Evolutionary conservation across 2,113 vertebrate species (phyloP), one percentile per base, ranked within the genome.

Genomic region (Actenoides hombroni): DNA sequence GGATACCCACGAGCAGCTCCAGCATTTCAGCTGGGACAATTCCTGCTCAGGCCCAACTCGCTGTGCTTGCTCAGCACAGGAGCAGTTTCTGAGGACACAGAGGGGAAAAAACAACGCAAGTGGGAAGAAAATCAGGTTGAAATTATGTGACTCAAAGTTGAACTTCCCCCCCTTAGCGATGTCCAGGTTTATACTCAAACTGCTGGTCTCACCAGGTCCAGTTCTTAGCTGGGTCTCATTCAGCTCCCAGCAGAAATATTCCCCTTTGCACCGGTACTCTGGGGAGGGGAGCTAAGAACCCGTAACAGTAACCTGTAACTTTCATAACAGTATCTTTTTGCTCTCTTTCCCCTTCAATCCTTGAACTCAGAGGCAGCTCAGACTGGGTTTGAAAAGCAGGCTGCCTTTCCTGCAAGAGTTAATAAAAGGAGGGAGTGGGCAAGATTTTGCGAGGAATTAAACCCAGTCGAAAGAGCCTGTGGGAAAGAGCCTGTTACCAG

Each of bases 281-380:
- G 40, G 8, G 44, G 20, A 59, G 16, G 33, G 29, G 61, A 37
- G 21, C 53, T 7, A 31, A 81, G 37, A 67, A 37, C 29, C 17
- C 76, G 10, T 37, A 42, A 42, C 14, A 42, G 42, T 42, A 42
- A 42, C 42, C 42, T 15, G 14, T 42, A 42, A 3, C 51, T 74
- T 65, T n/a, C 1, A 0, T 12, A 13, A 13, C 12, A 0, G 1
- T 16, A 5, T 3, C 1, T 10, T 23, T 75, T 70, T 53, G 12
- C 33, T 39, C n/a, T 31, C 1, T 59, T 75, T 53, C 26, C 40
- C 35, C 26, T 64, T 48, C 35, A 88, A 75, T 17, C 57, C 80
- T 23, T n/a, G 40, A 68, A 49, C 37, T 61, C 21, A 3, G 69
- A 29, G 37, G 49, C 56, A 49, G 77, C 67, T 87, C 54, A 6